Conservation (phyloP, 1,140 invertebrate species). For the Melipona quadrifasciata region DNA sequence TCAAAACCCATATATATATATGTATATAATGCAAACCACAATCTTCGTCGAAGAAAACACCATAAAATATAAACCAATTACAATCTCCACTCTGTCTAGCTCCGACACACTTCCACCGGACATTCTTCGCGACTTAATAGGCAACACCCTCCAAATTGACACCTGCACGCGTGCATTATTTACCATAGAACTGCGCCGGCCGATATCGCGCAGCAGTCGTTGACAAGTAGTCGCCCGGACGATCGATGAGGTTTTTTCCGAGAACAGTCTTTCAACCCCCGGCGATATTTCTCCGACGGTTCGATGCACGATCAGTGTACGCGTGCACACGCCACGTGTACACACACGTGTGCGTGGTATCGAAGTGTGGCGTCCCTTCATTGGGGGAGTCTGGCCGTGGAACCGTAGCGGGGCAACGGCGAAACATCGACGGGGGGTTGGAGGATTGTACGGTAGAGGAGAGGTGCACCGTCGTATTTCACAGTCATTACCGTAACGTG, state of each 20-base stretch:
- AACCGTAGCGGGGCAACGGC: conserved; percentile 15
- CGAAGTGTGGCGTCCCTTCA: conserved; percentile 56
- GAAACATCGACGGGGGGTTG: background rate
- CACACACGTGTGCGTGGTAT: conserved; percentile 24
- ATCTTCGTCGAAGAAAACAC: background rate
- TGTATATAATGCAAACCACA: background rate
- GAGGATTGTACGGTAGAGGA: conserved; percentile 41
- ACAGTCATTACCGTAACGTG: conserved; percentile 78
- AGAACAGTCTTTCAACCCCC: conserved; percentile 31
- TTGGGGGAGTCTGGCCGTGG: conserved; percentile 29
- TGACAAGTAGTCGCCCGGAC: background rate
- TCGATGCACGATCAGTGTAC: conserved; percentile 22
- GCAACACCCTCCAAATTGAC: background rate
- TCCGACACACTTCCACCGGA: background rate
- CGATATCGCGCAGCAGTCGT: conserved; percentile 9
- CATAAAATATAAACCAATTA: conserved; percentile 1
- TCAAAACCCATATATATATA: background rate
- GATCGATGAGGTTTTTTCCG: conserved; percentile 42
- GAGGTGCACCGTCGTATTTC: conserved; percentile 76
- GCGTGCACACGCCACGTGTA: conserved; percentile 23
- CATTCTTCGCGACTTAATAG: background rate
- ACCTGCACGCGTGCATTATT: conserved; percentile 18
- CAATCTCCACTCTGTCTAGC: background rate
- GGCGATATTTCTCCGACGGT: conserved; percentile 43
- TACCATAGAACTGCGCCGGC: background rate